Percentiles rank a stretch among this genome's conserved stretches.
These are phyloP conservation scores for Cryptocephalus moraei DNA, from an alignment of 2,888 invertebrate species.

Conservation along the genomic window DNA sequence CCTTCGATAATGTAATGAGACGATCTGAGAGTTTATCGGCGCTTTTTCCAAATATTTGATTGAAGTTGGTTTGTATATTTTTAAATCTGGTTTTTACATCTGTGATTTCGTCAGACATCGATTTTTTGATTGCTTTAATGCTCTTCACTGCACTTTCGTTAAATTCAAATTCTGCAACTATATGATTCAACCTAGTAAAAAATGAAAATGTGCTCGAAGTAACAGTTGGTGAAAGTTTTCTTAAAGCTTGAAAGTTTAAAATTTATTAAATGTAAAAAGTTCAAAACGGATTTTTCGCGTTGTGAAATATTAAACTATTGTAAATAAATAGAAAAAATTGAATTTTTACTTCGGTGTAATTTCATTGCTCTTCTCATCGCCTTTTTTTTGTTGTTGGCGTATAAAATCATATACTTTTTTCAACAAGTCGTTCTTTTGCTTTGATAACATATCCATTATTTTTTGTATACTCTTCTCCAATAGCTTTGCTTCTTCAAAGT, in stretches of 20 bases:
- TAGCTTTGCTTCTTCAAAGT: constrained; percentile 19
- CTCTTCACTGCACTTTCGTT: constrained; percentile 15
- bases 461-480: constrained; percentile 17
- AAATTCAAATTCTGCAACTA: constrained; percentile 15
- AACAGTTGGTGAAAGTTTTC: too few species aligned
- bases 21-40: too few species aligned
- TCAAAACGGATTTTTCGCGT: too few species aligned
- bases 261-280: too few species aligned
- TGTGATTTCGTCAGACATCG: constrained; percentile 15
- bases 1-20: not conserved
- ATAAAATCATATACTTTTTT: constrained; percentile 51
- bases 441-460: constrained; percentile 54
- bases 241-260: too few species aligned
- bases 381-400: not conserved
- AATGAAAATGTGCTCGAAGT: not conserved
- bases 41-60: too few species aligned
- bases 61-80: constrained; percentile 3
- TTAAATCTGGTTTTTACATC: constrained; percentile 12
- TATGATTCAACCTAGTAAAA: constrained; percentile 8
- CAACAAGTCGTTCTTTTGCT: constrained; percentile 92
- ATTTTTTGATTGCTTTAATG: constrained; percentile 15
- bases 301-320: too few species aligned
- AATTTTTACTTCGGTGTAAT: too few species aligned
- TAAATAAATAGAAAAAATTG: too few species aligned
- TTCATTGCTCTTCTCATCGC: not conserved